A percentile compares a stretch with the other conserved stretches of the same genome.
Conservation (phyloP, 2,888 invertebrate species). For the Agrotis segetum region DNA sequence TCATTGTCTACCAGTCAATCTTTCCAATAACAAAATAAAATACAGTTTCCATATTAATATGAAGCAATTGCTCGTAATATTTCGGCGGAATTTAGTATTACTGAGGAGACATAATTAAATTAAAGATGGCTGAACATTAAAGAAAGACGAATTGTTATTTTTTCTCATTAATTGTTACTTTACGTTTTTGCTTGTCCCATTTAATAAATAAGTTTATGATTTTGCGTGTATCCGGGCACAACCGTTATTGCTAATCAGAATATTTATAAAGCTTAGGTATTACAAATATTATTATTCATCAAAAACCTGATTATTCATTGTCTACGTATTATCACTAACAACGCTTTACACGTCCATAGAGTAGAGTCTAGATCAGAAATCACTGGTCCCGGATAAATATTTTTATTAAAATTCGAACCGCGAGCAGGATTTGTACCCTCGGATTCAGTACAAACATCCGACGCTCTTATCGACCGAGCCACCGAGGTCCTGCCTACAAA, state of each 20-base stretch:
- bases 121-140: conserved; percentile 10
- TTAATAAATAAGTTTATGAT: conserved; percentile 2
- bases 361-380: no score
- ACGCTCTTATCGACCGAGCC: no score
- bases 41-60: background rate
- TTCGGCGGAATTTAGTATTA: conserved; percentile 6
- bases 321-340: no score
- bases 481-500: no score
- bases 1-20: background rate
- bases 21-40: background rate
- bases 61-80: conserved; percentile 8
- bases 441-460: no score
- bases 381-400: no score
- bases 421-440: no score
- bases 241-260: background rate
- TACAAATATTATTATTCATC: no score
- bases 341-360: no score
- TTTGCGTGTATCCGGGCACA: conserved; percentile 3
- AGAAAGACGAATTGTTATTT: conserved; percentile 4
- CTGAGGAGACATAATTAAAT: background rate
- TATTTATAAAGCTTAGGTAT: background rate
- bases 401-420: no score
- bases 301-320: no score
- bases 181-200: background rate
- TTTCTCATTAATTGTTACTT: conserved; percentile 2